phyloP scores from a whole-genome alignment of 2,888 invertebrate species.

The Dysmachus trigonus region DNA sequence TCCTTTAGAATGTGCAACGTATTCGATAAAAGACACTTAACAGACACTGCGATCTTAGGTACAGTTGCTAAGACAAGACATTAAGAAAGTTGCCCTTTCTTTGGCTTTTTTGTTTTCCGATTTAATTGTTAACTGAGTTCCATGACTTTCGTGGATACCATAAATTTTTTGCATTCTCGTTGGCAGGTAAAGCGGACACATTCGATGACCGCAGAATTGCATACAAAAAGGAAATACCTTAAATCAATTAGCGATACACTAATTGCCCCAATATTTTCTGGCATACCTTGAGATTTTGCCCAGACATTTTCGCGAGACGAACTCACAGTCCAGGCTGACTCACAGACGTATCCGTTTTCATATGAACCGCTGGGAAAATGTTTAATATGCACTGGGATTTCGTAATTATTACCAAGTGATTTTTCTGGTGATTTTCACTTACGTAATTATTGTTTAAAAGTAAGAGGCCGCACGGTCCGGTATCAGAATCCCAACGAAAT shows the following conservation, averaged over 20 bases:
- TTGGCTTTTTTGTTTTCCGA: background rate
- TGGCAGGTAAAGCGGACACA: constrained; percentile 8
- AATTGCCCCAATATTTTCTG: constrained; percentile 64
- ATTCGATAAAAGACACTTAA: background rate
- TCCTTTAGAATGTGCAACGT: too few species aligned
- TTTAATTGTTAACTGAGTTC: constrained; percentile 47
- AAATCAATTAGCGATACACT: constrained; percentile 65
- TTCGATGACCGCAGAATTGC: constrained; percentile 21
- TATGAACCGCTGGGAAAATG: background rate
- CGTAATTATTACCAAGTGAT: constrained; percentile 18
- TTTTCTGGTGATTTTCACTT: constrained; percentile 29
- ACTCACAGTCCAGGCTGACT: background rate
- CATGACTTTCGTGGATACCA: constrained; percentile 47
- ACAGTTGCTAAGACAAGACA: background rate
- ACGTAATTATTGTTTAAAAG: constrained; percentile 13
- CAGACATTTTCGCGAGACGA: background rate
- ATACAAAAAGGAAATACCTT: constrained; percentile 63
- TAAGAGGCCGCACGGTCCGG: background rate
- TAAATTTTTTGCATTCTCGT: constrained; percentile 47
- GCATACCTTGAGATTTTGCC: constrained; percentile 55
- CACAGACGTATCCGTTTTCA: constrained; percentile 4
- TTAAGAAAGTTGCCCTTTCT: background rate
- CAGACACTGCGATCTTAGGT: background rate
- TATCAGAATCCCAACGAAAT: background rate
- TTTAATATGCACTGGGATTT: constrained; percentile 22